Conservation (phyloP, 1,140 invertebrate species). For the Drosophila ambigua region DNA sequence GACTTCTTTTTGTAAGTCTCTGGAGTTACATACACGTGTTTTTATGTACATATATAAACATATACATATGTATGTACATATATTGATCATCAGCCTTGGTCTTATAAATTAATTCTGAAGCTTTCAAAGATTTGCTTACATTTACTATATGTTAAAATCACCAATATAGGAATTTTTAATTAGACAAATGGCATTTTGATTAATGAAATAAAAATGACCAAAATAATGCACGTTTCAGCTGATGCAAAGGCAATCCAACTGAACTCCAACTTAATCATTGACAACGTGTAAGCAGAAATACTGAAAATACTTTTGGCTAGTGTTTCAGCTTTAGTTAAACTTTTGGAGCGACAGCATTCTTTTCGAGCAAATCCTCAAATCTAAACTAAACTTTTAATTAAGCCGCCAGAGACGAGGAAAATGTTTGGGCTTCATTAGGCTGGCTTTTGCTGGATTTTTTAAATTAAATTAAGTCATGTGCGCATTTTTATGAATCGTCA, state of each 20-base stretch:
- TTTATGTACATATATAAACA: too few species aligned
- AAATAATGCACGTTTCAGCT: slow-evolving; percentile 8
- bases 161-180: slow-evolving; percentile 62
- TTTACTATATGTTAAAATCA: slow-evolving; percentile 28
- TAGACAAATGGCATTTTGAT: slow-evolving; percentile 68
- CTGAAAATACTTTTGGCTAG: slow-evolving; percentile 19
- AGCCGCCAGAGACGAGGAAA: slow-evolving; percentile 54
- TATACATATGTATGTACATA: too few species aligned
- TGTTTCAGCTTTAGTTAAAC: slow-evolving; percentile 32
- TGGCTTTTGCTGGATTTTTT: slow-evolving; percentile 42
- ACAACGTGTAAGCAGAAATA: slow-evolving; percentile 48
- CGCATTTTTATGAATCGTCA: slow-evolving; percentile 31
- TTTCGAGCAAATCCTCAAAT: slow-evolving; percentile 24
- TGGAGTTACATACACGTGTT: too few species aligned
- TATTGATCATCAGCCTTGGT: not conserved
- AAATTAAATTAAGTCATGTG: slow-evolving; percentile 74
- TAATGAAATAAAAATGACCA: slow-evolving; percentile 63
- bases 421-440: slow-evolving; percentile 60
- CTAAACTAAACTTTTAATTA: slow-evolving; percentile 56
- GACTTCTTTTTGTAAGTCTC: too few species aligned
- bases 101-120: not conserved
- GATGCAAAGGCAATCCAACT: slow-evolving; percentile 2
- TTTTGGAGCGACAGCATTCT: slow-evolving; percentile 65
- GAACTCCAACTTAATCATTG: slow-evolving; percentile 33
- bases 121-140: slow-evolving; percentile 33